phyloP scores from a whole-genome alignment of 2,113 vertebrate genomes.

The Callipepla californica region DNA sequence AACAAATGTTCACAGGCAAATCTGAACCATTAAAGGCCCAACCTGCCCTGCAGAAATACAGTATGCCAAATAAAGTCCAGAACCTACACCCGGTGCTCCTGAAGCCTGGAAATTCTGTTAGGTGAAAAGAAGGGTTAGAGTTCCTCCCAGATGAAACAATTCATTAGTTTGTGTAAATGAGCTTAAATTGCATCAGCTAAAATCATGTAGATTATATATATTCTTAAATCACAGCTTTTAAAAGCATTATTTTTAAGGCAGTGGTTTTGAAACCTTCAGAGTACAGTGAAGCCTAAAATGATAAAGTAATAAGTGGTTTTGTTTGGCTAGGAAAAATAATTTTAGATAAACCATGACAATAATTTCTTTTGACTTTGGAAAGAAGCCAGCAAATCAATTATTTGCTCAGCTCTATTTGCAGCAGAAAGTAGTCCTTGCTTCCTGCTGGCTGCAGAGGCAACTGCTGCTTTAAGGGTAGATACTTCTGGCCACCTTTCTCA shows the following conservation, averaged over 20 bases:
- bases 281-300: background rate
- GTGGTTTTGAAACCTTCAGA: background rate
- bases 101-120: background rate
- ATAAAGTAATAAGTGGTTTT: background rate
- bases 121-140: background rate
- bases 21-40: background rate
- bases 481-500: background rate
- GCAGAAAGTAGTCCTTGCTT: background rate
- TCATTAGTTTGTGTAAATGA: background rate
- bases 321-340: background rate
- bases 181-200: background rate
- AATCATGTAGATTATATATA: background rate
- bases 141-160: background rate
- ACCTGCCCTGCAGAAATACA: background rate
- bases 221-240: background rate
- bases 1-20: constrained; percentile 58
- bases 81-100: background rate
- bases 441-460: background rate
- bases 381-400: constrained; percentile 25
- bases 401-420: background rate
- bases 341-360: background rate
- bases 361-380: background rate
- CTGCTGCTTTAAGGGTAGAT: background rate
- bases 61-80: background rate
- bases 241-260: background rate